Evolutionary conservation across 2,888 invertebrate species (phyloP).

Genomic region (Diarsia brunnea): DNA sequence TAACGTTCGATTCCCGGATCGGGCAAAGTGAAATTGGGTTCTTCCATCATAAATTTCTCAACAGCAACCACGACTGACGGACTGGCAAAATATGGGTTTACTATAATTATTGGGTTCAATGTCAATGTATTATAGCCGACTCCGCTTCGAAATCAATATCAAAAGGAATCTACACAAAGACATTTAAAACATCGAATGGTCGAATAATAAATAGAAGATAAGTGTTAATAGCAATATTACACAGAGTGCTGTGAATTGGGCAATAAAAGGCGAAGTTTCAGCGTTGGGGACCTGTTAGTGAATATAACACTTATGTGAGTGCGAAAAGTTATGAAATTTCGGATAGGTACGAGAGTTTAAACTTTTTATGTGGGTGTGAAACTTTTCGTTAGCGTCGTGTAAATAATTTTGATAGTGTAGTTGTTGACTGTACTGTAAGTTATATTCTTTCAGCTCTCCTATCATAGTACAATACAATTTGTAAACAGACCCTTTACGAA

Average conservation of each 20-base stretch:
- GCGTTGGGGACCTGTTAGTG: conserved; percentile 19
- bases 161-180: background rate
- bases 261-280: conserved; percentile 52
- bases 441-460: no score
- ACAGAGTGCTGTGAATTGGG: conserved; percentile 49
- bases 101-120: no score
- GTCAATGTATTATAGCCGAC: no score
- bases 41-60: no score
- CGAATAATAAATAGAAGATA: conserved; percentile 23
- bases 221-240: conserved; percentile 45
- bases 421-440: no score
- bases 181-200: conserved; percentile 17
- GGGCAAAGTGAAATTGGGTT: no score
- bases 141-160: background rate
- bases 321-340: conserved; percentile 41
- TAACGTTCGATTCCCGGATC: no score
- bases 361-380: conserved; percentile 25
- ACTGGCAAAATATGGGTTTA: no score
- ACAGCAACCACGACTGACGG: no score
- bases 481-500: no score
- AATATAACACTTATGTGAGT: conserved; percentile 19
- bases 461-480: no score
- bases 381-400: conserved; percentile 3
- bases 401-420: no score
- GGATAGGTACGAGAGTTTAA: background rate